These are phyloP conservation scores for Scaptomyza reducta DNA, from an alignment of 2,888 invertebrate species.

Conservation along the genomic window DNA sequence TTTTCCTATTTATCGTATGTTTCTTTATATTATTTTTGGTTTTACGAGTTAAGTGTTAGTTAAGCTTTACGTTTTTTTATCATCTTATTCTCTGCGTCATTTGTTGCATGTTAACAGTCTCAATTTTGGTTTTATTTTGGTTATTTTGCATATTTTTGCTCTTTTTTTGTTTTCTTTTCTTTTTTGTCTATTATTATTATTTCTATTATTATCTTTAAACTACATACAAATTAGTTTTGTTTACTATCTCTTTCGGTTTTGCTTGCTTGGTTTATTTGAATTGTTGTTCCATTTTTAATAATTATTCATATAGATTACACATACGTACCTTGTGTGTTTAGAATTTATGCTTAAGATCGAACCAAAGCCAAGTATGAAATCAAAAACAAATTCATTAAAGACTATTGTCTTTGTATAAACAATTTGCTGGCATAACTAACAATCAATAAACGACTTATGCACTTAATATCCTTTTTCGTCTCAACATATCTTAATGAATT, in stretches of 20 bases:
- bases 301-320: conserved; percentile 57
- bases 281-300: conserved; percentile 31
- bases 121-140: conserved; percentile 70
- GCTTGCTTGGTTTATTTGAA: conserved; percentile 42
- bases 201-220: conserved; percentile 30
- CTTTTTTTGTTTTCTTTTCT: conserved; percentile 58
- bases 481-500: conserved; percentile 35
- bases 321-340: conserved; percentile 47
- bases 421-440: conserved; percentile 61
- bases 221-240: conserved; percentile 71
- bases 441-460: conserved; percentile 55
- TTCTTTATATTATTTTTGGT: conserved; percentile 10
- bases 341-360: conserved; percentile 44
- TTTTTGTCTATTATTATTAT: conserved; percentile 53
- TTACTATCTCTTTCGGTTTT: conserved; percentile 53
- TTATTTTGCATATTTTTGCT: conserved; percentile 71
- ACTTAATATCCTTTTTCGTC: conserved; percentile 13
- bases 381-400: conserved; percentile 34
- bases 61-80: conserved; percentile 40
- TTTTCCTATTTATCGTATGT: conserved; percentile 36
- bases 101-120: conserved; percentile 72
- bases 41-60: conserved; percentile 52
- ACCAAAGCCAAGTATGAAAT: conserved; percentile 38
- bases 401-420: conserved; percentile 20
- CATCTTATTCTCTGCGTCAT: conserved; percentile 52